These are phyloP conservation scores for Seriola quinqueradiata DNA, from an alignment of 2,113 vertebrate species.

Conservation along the genomic window DNA sequence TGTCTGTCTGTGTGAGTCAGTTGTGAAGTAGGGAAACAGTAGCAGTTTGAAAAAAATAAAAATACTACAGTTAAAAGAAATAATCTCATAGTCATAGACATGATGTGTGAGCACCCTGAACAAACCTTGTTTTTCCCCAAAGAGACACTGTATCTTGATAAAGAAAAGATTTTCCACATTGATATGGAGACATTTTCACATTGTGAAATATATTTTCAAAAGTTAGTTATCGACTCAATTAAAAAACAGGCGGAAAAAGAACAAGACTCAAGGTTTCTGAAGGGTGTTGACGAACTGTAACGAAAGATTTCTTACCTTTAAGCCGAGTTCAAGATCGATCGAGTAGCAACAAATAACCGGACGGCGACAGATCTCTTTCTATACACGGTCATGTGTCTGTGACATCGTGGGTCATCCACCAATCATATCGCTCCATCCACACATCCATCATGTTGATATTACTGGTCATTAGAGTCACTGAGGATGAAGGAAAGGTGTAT, in stretches of 20 bases:
- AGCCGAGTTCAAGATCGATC: background rate
- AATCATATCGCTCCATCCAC: constrained; percentile 55
- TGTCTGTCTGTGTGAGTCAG: constrained; percentile 69
- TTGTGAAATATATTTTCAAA: constrained; percentile 4
- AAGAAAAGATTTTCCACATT: constrained; percentile 12
- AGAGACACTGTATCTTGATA: background rate
- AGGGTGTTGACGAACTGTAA: constrained; percentile 25
- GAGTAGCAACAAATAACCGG: constrained; percentile 12
- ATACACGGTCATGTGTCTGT: constrained; percentile 42
- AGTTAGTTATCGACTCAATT: background rate
- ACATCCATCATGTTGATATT: constrained; percentile 41
- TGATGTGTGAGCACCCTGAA: constrained; percentile 15
- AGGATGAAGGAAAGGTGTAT: constrained; percentile 4
- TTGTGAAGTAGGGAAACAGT: constrained; percentile 74
- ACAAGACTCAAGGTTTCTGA: constrained; percentile 37
- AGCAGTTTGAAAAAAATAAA: constrained; percentile 49
- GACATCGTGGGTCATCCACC: constrained; percentile 28
- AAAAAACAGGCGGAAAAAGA: background rate
- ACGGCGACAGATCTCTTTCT: constrained; percentile 22
- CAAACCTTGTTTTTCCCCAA: constrained; percentile 30
- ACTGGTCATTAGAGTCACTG: constrained; percentile 14
- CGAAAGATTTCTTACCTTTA: constrained; percentile 29
- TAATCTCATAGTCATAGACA: constrained; percentile 21
- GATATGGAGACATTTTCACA: constrained; percentile 19
- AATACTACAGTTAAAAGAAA: constrained; percentile 44